phyloP scores from a whole-genome alignment of 2,113 vertebrate genomes.

The Hemiscyllium ocellatum region DNA sequence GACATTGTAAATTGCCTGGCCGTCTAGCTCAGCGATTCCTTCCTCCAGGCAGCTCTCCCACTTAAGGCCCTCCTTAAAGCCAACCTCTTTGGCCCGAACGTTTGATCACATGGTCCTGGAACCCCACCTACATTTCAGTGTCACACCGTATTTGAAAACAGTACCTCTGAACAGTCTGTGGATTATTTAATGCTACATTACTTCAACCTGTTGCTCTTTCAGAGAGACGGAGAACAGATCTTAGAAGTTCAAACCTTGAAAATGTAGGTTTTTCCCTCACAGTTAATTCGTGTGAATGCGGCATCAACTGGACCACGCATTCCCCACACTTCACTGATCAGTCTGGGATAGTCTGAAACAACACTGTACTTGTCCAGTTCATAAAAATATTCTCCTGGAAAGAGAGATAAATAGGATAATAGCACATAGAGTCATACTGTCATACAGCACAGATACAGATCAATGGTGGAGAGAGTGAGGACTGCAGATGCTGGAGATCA shows the following conservation, averaged over 20 bases:
- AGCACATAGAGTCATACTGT: background rate
- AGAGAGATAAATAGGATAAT: slow-evolving; percentile 25
- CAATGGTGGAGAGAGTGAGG: no score
- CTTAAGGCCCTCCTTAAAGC: background rate
- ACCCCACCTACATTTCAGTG: background rate
- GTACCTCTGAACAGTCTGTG: background rate
- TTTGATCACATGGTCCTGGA: background rate
- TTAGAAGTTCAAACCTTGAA: slow-evolving; percentile 69
- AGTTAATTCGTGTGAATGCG: slow-evolving; percentile 92
- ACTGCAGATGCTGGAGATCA: no score
- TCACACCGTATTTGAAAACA: background rate
- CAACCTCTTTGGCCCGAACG: background rate
- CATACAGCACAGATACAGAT: no score
- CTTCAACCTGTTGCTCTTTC: background rate
- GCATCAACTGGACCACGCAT: slow-evolving; percentile 82
- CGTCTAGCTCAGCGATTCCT: background rate
- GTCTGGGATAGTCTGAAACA: slow-evolving; percentile 78
- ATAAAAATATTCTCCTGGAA: slow-evolving; percentile 77
- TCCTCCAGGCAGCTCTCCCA: background rate
- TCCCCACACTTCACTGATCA: slow-evolving; percentile 84
- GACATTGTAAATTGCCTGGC: background rate
- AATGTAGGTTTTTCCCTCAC: slow-evolving; percentile 90
- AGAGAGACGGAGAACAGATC: background rate
- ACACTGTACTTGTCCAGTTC: slow-evolving; percentile 71
- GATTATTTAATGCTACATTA: background rate